Evolutionary conservation across 2,797 vertebrate genomes (phyloP).

Genomic region (Propithecus perrieri): DNA sequence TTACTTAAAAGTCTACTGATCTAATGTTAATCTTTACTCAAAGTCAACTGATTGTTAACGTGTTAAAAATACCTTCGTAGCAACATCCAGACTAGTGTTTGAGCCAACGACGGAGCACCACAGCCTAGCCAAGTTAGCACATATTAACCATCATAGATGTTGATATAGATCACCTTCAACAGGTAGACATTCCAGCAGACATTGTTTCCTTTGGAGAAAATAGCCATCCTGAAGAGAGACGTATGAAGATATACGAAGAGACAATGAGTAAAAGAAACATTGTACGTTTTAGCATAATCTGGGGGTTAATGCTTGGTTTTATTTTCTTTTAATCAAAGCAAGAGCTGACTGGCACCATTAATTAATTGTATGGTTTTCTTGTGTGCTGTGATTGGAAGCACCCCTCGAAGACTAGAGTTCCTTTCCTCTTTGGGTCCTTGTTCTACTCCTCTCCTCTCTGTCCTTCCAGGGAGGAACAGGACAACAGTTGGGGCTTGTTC

Average conservation of each 20-base stretch:
- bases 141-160: too few relatives aligned
- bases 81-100: not conserved
- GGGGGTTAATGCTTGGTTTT: not conserved
- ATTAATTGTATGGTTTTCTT: not conserved
- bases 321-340: not conserved
- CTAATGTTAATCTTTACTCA: not conserved
- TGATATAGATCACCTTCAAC: not conserved
- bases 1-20: not conserved
- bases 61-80: not conserved
- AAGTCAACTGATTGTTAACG: not conserved
- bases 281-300: not conserved
- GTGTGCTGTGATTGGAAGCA: not conserved
- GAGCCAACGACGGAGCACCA: too few relatives aligned
- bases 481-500: not conserved
- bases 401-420: not conserved
- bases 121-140: too few relatives aligned
- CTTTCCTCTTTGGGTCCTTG: not conserved
- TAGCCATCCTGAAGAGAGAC: not conserved
- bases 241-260: not conserved
- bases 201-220: not conserved
- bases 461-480: not conserved
- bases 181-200: not conserved
- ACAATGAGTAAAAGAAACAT: not conserved
- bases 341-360: not conserved
- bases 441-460: not conserved